A percentile compares a stretch with the other conserved stretches of the same genome.
phyloP scores from a whole-genome alignment of 2,888 invertebrate species.

The Ernsta delagoae region DNA sequence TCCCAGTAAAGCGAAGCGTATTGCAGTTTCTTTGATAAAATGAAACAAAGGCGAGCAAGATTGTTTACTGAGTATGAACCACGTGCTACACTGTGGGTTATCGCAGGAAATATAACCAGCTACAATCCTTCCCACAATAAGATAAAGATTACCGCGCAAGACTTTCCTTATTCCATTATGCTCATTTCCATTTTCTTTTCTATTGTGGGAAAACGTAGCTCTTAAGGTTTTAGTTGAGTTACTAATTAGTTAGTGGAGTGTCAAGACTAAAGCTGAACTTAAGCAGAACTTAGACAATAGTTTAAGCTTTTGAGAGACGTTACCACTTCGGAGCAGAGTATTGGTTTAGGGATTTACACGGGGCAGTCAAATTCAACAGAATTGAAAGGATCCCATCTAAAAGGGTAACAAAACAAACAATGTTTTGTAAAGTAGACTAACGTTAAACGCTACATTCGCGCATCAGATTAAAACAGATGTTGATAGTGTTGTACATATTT shows the following conservation, averaged over 20 bases:
- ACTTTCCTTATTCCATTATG: neutral
- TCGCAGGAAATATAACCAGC: constrained; percentile 5
- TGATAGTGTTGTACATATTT: too few species aligned
- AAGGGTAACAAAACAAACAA: too few species aligned
- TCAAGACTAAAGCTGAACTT: neutral
- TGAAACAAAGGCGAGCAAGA: constrained; percentile 20
- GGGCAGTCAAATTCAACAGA: neutral
- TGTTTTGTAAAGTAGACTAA: too few species aligned
- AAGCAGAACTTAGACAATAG: neutral
- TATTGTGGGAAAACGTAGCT: neutral
- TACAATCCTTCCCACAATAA: neutral
- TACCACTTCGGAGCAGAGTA: neutral
- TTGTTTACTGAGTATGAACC: constrained; percentile 22
- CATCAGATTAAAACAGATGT: too few species aligned
- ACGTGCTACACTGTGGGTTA: constrained; percentile 16
- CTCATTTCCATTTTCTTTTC: too few species aligned
- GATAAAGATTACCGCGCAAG: neutral
- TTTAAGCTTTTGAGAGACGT: neutral
- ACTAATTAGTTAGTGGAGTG: neutral
- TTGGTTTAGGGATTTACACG: neutral
- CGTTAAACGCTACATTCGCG: too few species aligned
- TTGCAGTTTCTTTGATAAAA: constrained; percentile 25
- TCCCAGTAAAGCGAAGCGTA: constrained; percentile 23
- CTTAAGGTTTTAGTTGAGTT: neutral
- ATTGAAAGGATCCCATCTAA: neutral